Percentiles rank a stretch among this genome's conserved stretches.
These are phyloP conservation scores for Megalops atlanticus DNA, from an alignment of 2,113 vertebrate genomes.

Conservation along the genomic window DNA sequence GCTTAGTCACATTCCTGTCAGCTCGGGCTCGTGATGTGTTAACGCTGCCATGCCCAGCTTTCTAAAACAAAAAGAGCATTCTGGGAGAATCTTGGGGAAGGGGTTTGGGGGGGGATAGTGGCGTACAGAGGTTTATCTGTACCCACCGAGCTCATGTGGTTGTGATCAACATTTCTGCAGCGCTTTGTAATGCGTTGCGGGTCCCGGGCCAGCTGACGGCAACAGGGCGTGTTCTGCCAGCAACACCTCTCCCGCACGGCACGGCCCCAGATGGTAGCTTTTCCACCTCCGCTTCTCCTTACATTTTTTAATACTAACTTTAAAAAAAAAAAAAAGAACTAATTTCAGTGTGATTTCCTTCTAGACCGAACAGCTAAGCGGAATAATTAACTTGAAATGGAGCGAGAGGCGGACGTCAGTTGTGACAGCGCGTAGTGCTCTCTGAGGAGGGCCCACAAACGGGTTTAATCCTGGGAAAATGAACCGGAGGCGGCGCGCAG, in stretches of 20 bases:
- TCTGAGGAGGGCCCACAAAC: too few relatives aligned
- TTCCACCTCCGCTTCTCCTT: neutral
- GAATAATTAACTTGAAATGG: too few relatives aligned
- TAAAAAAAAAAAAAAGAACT: too few relatives aligned
- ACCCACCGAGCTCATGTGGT: neutral
- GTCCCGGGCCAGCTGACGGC: neutral
- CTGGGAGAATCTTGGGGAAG: neutral
- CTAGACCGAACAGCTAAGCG: too few relatives aligned
- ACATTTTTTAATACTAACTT: too few relatives aligned
- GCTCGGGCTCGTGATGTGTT: neutral
- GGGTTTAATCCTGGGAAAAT: too few relatives aligned
- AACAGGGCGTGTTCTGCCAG: too few relatives aligned
- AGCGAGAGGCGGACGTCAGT: too few relatives aligned
- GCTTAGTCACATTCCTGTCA: neutral
- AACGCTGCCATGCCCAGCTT: neutral
- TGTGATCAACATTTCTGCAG: neutral
- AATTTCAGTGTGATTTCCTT: too few relatives aligned
- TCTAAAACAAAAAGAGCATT: neutral
- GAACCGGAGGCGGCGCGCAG: too few relatives aligned
- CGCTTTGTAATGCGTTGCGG: neutral
- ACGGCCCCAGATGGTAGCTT: neutral
- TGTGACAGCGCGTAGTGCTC: too few relatives aligned
- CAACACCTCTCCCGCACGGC: neutral
- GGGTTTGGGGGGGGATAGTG: neutral
- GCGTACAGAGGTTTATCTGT: neutral